Conservation (phyloP, 2,797 vertebrate genomes). For the Alosa sapidissima region DNA sequence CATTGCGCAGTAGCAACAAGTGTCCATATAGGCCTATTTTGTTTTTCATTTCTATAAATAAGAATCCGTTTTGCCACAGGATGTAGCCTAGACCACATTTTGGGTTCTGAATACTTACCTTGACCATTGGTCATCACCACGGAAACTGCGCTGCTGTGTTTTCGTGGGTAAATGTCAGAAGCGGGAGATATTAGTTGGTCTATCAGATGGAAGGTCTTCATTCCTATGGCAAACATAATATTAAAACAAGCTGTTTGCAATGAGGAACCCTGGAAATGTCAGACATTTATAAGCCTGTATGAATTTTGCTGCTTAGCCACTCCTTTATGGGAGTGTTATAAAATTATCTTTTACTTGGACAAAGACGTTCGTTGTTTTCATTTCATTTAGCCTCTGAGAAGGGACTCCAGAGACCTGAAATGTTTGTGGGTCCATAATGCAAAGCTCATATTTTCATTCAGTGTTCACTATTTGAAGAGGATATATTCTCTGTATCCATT, state of each 20-base stretch:
- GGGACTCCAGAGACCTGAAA: conserved; percentile 18
- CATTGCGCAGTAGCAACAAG: neutral
- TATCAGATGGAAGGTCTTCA: neutral
- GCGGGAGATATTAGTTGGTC: neutral
- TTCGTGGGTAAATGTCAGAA: neutral
- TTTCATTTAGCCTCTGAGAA: neutral
- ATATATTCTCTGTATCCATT: neutral
- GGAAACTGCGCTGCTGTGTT: conserved; percentile 13
- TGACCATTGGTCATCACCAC: conserved; percentile 33
- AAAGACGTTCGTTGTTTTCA: neutral
- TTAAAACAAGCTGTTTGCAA: neutral
- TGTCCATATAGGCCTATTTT: neutral
- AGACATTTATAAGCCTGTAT: neutral
- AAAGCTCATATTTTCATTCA: conserved; percentile 32
- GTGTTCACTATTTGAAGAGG: conserved; percentile 18
- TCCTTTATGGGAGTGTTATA: neutral
- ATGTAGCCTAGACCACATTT: neutral
- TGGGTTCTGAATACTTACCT: neutral
- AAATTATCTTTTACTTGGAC: neutral
- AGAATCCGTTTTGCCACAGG: neutral
- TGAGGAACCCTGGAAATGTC: neutral
- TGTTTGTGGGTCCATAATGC: conserved; percentile 47
- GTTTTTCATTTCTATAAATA: neutral
- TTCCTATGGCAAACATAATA: conserved; percentile 8
- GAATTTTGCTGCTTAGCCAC: neutral